phyloP scores from a whole-genome alignment of 2,888 invertebrate genomes.

The Dendrolimus houi region DNA sequence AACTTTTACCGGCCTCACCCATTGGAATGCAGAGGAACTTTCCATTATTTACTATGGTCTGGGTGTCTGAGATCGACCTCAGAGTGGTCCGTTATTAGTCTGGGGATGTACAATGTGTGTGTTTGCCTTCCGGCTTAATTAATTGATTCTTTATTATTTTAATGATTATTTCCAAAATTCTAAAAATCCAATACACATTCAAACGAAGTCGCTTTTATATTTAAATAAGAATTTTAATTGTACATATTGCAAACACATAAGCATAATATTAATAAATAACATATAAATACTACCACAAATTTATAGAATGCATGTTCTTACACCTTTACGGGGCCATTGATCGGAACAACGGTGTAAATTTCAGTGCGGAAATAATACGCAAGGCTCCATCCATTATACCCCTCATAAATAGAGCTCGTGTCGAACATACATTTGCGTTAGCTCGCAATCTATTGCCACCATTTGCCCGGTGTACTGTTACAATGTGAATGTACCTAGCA shows the following conservation, averaged over 20 bases:
- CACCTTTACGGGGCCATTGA: conserved; percentile 4
- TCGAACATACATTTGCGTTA: conserved; percentile 19
- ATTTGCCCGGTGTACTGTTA: not conserved
- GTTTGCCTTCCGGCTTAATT: no score
- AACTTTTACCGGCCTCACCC: no score
- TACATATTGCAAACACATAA: not conserved
- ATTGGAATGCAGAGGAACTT: no score
- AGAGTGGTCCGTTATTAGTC: no score
- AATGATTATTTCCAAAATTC: no score
- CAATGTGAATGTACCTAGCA: not conserved
- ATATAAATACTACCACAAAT: not conserved
- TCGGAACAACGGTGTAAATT: conserved; percentile 7
- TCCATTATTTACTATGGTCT: no score
- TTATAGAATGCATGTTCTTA: not conserved
- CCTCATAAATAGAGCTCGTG: conserved; percentile 17
- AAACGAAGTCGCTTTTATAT: no score
- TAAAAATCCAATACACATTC: no score
- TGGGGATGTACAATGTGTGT: no score
- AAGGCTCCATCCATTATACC: conserved; percentile 8
- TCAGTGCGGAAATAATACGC: conserved; percentile 10
- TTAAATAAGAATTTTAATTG: no score
- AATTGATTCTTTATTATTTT: no score
- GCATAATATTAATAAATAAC: not conserved
- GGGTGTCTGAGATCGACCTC: no score
- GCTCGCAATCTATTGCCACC: conserved; percentile 9